Base-by-base conservation (phyloP, 2,888 invertebrate species). In the Hemaris fuciformis region DNA sequence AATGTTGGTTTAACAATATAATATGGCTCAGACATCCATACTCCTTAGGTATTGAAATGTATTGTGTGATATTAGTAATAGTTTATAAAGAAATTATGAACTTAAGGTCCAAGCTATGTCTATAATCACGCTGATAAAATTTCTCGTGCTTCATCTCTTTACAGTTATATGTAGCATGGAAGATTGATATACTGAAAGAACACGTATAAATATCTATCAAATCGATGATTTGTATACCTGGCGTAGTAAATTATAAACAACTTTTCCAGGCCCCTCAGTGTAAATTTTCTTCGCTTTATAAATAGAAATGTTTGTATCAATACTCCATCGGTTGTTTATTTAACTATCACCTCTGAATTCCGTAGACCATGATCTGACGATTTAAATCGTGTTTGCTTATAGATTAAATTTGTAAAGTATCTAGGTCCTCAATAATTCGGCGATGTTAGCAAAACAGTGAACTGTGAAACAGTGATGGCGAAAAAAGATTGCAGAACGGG, bases 221-320 rank as follows among this genome's bases (percentile, higher is more conserved):
- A 31, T 53, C 53, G 27, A 31, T 53, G 53, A 53, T 53, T 48
- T 48, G 53, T 57, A 31, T 59, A 46, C n/a, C 22, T 59, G 34
- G 59, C n/a, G 5, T 59, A 56, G 38, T 57, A 57, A 59, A 45
- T 62, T 59, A 58, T 62, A 64, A 64, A 66, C 60, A 59, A 62
- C 45, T 45, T 43, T 38, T 43, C 34, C 56, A 59, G n/a, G 59
- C 20, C 57, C 41, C 61, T 13, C 34, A 20, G 45, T 58, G 59
- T 59, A 59, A 59, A 59, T 63, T 64, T 62, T 63, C 59, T 62
- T 59, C 46, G 48, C 45, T 63, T 59, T 60, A 62, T 56, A 56
- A 57, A 42, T 57, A 41, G 38, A 53, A 57, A 57, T 57, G 59
- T 61, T 64, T 58, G 62, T 38, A 31, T 60, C 58, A 31, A 18